Conservation (phyloP, 2,113 vertebrate genomes). For the Larimichthys polyactis region DNA sequence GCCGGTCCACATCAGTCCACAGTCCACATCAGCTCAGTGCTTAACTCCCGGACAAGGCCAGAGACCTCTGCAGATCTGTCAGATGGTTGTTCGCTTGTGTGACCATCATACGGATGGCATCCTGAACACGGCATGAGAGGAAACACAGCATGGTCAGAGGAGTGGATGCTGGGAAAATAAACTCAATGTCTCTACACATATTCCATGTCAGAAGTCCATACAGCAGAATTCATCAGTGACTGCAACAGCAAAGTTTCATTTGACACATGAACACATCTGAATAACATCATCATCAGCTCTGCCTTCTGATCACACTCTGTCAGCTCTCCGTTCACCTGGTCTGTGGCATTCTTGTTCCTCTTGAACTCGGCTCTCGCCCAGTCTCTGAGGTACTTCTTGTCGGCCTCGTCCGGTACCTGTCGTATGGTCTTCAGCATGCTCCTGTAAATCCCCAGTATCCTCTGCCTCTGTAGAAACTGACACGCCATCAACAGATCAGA, state of each 20-base stretch:
- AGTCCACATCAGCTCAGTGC: background rate
- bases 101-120: conserved; percentile 95
- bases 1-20: background rate
- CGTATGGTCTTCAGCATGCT: conserved; percentile 87
- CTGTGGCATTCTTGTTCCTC: conserved; percentile 88
- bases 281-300: background rate
- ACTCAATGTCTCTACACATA: background rate
- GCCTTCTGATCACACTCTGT: background rate
- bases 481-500: background rate
- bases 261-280: background rate
- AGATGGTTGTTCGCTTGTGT: conserved; percentile 93
- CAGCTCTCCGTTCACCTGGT: conserved; percentile 85
- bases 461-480: conserved; percentile 93
- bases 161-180: background rate
- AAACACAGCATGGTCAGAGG: background rate
- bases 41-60: conserved; percentile 86
- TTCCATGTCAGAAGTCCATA: too few relatives aligned
- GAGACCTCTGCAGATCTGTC: conserved; percentile 87
- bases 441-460: conserved; percentile 90
- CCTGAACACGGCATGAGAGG: conserved; percentile 76
- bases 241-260: background rate
- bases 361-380: conserved; percentile 94
- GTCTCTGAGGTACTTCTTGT: conserved; percentile 87
- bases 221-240: too few relatives aligned
- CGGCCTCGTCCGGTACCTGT: conserved; percentile 85